These are phyloP conservation scores for Epinephelus malabaricus DNA, from an alignment of 2,797 vertebrate genomes.

Conservation along the genomic window DNA sequence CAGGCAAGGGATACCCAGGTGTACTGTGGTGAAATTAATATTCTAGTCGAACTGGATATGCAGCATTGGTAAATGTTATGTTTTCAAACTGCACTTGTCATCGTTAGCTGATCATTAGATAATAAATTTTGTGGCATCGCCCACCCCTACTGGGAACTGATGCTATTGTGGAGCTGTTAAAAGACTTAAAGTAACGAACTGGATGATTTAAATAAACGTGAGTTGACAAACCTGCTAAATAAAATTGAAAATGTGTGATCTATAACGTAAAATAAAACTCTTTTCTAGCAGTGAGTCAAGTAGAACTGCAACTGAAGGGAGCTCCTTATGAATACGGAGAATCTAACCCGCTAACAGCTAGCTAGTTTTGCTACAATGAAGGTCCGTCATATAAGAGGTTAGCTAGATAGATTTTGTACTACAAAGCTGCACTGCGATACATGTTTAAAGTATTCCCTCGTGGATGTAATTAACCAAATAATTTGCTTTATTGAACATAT, in stretches of 20 bases:
- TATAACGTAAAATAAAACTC: background rate
- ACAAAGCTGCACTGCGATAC: slow-evolving; percentile 10
- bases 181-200: background rate
- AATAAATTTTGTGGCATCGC: no score
- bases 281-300: background rate
- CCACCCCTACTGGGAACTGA: no score
- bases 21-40: no score
- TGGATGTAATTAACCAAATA: slow-evolving; percentile 84
- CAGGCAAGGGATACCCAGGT: no score
- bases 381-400: background rate
- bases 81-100: no score
- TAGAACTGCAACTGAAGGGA: background rate
- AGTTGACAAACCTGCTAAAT: no score
- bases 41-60: no score
- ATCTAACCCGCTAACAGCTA: background rate
- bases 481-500: slow-evolving; percentile 88
- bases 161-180: no score
- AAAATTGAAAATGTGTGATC: background rate
- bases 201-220: background rate
- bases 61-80: no score
- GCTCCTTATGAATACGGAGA: background rate
- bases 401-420: background rate
- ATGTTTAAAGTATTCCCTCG: slow-evolving; percentile 59
- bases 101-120: no score
- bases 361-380: background rate